Conservation (phyloP, 2,888 invertebrate genomes). For the Mythimna albipuncta region DNA sequence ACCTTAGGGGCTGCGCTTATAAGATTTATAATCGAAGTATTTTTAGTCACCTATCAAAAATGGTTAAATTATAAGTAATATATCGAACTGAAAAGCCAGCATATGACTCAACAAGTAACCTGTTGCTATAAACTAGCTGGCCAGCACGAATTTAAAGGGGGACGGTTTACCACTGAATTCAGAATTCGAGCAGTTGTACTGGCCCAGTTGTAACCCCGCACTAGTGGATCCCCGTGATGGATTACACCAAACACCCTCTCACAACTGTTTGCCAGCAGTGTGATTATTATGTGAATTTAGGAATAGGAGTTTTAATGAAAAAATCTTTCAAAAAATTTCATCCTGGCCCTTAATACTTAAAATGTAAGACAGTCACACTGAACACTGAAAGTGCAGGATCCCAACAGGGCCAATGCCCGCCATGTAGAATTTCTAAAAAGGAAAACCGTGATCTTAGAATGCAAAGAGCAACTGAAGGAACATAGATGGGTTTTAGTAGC, state of each 20-base stretch:
- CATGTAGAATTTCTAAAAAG: too few species aligned
- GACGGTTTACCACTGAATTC: background rate
- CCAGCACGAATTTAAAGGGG: conserved; percentile 9
- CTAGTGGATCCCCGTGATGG: background rate
- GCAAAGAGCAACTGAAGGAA: too few species aligned
- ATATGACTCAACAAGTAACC: conserved; percentile 52
- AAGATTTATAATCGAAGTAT: background rate
- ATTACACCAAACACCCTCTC: background rate
- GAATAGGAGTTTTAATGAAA: background rate
- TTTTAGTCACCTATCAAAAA: background rate
- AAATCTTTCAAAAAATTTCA: background rate
- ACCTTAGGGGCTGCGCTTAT: background rate
- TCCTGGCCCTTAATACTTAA: background rate
- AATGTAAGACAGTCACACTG: background rate
- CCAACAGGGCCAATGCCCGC: too few species aligned
- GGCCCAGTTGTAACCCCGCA: background rate
- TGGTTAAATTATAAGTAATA: conserved; percentile 6
- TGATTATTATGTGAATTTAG: background rate
- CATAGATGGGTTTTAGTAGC: too few species aligned
- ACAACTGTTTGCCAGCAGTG: background rate
- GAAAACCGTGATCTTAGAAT: too few species aligned
- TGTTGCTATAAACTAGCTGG: conserved; percentile 42
- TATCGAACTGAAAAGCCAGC: background rate
- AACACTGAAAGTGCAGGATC: too few species aligned
- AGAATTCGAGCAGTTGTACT: background rate